Conservation (phyloP, 2,888 invertebrate genomes). For the Chymomyza procnemis region DNA sequence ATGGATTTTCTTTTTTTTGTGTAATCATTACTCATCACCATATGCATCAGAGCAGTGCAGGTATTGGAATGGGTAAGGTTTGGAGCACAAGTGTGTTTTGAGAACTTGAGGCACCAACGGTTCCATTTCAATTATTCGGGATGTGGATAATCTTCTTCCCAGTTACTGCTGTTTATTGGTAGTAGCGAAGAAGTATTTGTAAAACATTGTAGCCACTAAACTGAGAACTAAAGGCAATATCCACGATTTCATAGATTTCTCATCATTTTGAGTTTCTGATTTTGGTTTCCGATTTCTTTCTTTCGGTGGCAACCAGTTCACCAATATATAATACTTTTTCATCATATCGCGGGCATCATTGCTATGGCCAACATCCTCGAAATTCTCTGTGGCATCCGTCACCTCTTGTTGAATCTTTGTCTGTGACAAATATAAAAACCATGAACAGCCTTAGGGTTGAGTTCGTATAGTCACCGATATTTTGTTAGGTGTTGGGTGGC, state of each 20-base stretch:
- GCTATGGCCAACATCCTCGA: conserved; percentile 99
- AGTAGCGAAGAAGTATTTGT: conserved; percentile 82
- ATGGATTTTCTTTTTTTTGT: not conserved
- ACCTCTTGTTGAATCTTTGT: conserved; percentile 68
- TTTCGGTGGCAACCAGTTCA: conserved; percentile 86
- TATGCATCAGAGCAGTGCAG: conserved; percentile 2
- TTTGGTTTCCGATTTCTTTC: conserved; percentile 80
- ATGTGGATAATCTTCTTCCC: not conserved
- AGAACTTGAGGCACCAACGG: conserved; percentile 15
- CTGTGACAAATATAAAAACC: not conserved
- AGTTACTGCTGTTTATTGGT: conserved; percentile 76
- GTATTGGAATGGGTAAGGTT: conserved; percentile 33
- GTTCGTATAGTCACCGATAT: not conserved
- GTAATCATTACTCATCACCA: not conserved
- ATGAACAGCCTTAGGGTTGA: not conserved
- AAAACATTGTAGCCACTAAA: conserved; percentile 82
- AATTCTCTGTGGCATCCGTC: conserved; percentile 92
- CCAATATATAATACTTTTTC: conserved; percentile 94
- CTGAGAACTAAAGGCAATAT: conserved; percentile 83
- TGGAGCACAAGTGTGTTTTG: conserved; percentile 24
- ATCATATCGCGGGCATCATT: conserved; percentile 97
- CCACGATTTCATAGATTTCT: conserved; percentile 81
- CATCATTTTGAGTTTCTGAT: conserved; percentile 67
- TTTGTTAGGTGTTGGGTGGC: no score
- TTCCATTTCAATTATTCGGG: not conserved